Evolutionary conservation across 2,797 vertebrate genomes (phyloP), one percentile per base, ranked within the genome.

Genomic region (Synanceia verrucosa): DNA sequence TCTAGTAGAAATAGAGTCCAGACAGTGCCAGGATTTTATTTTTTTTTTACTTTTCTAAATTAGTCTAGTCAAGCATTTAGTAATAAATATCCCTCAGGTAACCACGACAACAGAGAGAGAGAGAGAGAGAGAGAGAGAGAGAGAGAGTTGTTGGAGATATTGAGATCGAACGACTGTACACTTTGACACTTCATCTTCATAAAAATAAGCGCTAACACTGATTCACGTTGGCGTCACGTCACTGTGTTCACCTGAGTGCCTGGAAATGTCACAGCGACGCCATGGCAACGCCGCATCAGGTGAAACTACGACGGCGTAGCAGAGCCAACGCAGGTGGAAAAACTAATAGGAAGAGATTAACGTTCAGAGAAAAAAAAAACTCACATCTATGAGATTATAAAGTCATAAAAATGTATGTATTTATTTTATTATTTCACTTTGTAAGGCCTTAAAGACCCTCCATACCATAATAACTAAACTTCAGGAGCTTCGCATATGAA

Each of bases 1-100:
- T 83, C 83, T 67, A 79, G 76, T 84, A 88, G 86, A 89, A 91
- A 90, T 71, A 89, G 86, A 87, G 73, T 87, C 85, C 88, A 86
- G 86, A 84, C 52, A 36, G 83, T 86, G 86, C 84, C 87, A 67
- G 84, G 31, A 72, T 41, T 64, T 33, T 36, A 23, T 52, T 46
- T 19, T n/a, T 3, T 57, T 74, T 69, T 48, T 29, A 11, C 5
- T 71, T 79, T 81, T 79, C 71, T 62, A 72, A 71, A 77, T 80
- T 58, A 68, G 59, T 91, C 84, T 85, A 86, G 23, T 85, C 86
- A 88, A 91, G 83, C 71, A 10, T 62, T 81, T 65, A 57, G 61
- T 68, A n/a, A n/a, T n/a, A 78, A 83, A 81, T 75, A 75, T 73
- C 76, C 72, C 65, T 85, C 52, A 10, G 81, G 69, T 48, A 60